Base-by-base conservation (phyloP, 2,113 vertebrate species). In the Gavia stellata region DNA sequence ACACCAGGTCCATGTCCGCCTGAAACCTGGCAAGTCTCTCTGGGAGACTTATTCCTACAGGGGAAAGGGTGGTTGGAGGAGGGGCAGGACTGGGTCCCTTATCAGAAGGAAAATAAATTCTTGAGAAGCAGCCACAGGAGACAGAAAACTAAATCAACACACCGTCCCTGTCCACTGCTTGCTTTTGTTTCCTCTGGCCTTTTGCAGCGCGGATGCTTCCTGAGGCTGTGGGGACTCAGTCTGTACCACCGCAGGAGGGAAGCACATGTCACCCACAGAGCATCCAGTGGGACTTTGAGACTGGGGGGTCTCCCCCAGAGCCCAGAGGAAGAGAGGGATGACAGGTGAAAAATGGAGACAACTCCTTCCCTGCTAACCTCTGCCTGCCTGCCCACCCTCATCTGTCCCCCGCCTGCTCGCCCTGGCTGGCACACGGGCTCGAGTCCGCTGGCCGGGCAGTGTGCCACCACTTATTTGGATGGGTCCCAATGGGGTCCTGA, bases 401-500 rank as follows among this genome's bases (percentile, higher is more conserved):
- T 11, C 4, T 3, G 5, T 53, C 15, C 23, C 3, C 31, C 0
- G 1, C 38, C n/a, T 55, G 23, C 29, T 74, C 2, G 4, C 14
- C 17, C 25, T 14, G 14, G 40, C 49, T 65, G 40, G 44, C 29
- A 31, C 3, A 13, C 10, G 80, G 33, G 70, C 16, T 28, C 16
- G 3, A 24, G 12, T n/a, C 38, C 7, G 6, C 25, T 38, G 34
- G 25, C 70, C 4, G 1, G 16, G 33, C 6, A 3, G 5, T 1
- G 2, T 18, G 14, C 16, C 28, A 14, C 7, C 0, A 0, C 26
- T 56, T 45, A 16, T 2, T 50, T 3, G 0, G 3, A 5, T 45
- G 23, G 18, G 33, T 55, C 45, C 14, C 50, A 81, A 0, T 8
- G 24, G 38, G 31, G 11, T 36, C 34, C 55, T 65, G 45, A 52